Base-by-base conservation (phyloP, 2,113 vertebrate species). In the Anseranas semipalmata region DNA sequence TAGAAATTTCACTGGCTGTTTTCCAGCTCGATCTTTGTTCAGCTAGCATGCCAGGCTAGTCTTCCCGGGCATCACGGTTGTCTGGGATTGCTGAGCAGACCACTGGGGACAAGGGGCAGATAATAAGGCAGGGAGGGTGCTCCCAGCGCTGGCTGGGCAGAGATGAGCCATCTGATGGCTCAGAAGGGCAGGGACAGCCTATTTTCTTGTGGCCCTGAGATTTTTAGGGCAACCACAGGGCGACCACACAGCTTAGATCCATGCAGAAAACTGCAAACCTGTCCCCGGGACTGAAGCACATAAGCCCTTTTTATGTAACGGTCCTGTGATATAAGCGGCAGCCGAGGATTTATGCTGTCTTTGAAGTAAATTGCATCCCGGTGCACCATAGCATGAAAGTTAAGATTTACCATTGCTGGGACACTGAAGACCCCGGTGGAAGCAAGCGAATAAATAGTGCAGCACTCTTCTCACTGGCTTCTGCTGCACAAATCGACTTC, bases 281-380 rank as follows among this genome's bases (percentile, higher is more conserved):
- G 62, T 70, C 85, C 90, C 41, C 19, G 20, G 63, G 68, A 92
- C 68, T 5, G 3, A 86, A 91, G 78, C 16, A 2, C 87, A 48
- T 79, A 96, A 97, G 80, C 95, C 96, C 93, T 94, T 98, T 98
- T 97, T 95, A 97, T 98, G 94, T 97, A 97, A 96, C 92, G 89
- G 91, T 85, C 97, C 96, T 97, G 94, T 89, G 96, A 97, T 98
- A 97, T 77, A 94, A 93, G 86, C 66, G 9, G 68, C 95, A 93
- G 97, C 73, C 18, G 3, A 91, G 96, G 96, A 98, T 97, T 98
- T 97, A 97, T 97, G 96, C 97, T 92, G 84, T 87, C 98, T 98
- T 98, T 98, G 98, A 98, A 98, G 97, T 98, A 98, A 98, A 98
- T 98, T 97, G 97, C 95, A 97, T 98, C 96, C 97, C 22, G 62